Base-by-base conservation (phyloP, 1,140 invertebrate genomes). In the Cotesia vestalis region DNA sequence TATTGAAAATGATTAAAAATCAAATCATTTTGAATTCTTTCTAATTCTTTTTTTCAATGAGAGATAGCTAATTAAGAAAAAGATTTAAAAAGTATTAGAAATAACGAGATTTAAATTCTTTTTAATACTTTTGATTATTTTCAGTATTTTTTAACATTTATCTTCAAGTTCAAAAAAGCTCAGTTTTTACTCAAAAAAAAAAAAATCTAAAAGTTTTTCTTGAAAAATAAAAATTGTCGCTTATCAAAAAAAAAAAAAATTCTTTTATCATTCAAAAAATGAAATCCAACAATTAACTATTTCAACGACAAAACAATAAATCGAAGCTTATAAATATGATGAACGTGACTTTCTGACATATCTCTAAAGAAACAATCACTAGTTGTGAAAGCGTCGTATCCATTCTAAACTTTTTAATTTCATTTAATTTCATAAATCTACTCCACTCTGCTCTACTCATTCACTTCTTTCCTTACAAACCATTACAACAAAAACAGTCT, bases 371-470 rank as follows among this genome's bases (percentile, higher is more conserved):
- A 69, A 67, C 61, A 81, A 79, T 81, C 79, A 78, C 75, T 69
- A 76, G 78, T 79, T 80, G 80, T 81, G 80, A 81, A 81, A 81
- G 79, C 80, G 75, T 69, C 53, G 51, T 61, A 71, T 71, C 60
- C 40, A 14, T 20, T 9, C 9, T 14, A 11, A 35, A 67, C 2
- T 38, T 12, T 53, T 66, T 67, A n/a, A 27, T 34, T 17, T 17
- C 55, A 14, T 59, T 59, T 11, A 14, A 11, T 12, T 20, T 62
- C 60, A 27, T 35, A 27, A 27, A 27, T 12, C n/a, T n/a, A 38
- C 12, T 62, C 27, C 8, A 38, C 14, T 62, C 11, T 62, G 6
- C 34, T 36, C 34, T 20, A 20, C 27, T 8, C 3, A 59, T 20
- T 20, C 40, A 8, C 4, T 46, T 11, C 11, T 46, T 46, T 11